Base-by-base conservation (phyloP, 2,113 vertebrate species). In the Callionymus lyra region DNA sequence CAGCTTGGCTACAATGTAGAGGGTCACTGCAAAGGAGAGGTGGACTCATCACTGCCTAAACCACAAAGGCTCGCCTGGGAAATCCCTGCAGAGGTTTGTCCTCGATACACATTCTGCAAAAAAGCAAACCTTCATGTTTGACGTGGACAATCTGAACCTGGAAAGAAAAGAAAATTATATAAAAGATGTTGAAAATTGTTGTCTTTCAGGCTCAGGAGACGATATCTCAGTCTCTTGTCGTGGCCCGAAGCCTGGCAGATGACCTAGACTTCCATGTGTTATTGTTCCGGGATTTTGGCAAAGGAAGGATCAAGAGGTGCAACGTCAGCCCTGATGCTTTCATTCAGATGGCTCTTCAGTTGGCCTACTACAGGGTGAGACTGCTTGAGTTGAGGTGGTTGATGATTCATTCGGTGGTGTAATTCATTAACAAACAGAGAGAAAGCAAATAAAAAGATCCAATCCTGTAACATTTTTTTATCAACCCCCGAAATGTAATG, bases 261-360 rank as follows among this genome's bases (percentile, higher is more conserved):
- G 92, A 98, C 4, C 83, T 97, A 47, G 90, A 94, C 50, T 89
- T 97, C 36, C 58, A 63, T 10, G 89, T 92, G 4, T 89, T 95
- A 50, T 76, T 61, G 1, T 94, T 95, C 43, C 70, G 77, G 10
- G 3, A 70, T 32, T 98, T 98, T 46, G 95, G 94, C 10, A 98
- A 98, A 74, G 90, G 87, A 1, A 66, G 71, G 41, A 87, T 98
- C 73, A 98, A 98, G 72, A 96, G 84, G 68, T 81, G 84, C 27
- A 81, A 83, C 49, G 90, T 90, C 15, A 98, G 93, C 47, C 95
- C 95, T 0, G 93, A 98, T 10, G 93, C 87, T 50, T 95, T 95
- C 12, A 78, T 98, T 37, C 95, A 98, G 44, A 80, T 94, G 10
- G 85, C 89, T 2, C 85, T 98, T 46, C 95, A 98, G 83, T 80